phyloP scores from a whole-genome alignment of 2,797 vertebrate genomes.

The Cheirogaleus major region DNA sequence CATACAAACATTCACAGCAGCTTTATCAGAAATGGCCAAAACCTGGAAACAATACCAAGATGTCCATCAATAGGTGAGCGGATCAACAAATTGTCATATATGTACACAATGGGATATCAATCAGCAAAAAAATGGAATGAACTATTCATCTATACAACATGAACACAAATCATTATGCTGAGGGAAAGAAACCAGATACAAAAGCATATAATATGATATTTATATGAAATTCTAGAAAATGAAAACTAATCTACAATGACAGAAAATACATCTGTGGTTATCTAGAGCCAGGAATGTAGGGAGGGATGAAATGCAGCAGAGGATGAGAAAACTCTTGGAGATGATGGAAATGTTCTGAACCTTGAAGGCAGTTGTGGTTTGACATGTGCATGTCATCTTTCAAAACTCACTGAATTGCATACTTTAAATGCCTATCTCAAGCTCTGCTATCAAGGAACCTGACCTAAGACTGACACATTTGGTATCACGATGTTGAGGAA shows the following conservation, averaged over 20 bases:
- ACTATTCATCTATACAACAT: neutral
- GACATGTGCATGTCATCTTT: neutral
- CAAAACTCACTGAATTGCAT: neutral
- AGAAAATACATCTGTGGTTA: neutral
- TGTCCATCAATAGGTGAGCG: neutral
- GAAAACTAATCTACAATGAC: neutral
- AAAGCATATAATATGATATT: neutral
- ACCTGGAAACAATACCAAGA: neutral
- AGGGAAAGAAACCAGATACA: neutral
- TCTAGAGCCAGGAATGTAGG: neutral
- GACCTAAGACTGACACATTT: neutral
- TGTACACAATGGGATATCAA: neutral
- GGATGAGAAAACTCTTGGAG: neutral
- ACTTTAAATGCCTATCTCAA: neutral
- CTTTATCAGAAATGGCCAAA: neutral
- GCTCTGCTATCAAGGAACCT: neutral
- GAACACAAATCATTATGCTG: neutral
- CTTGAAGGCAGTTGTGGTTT: neutral
- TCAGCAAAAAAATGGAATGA: neutral
- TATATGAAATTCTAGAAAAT: slow-evolving; percentile 16
- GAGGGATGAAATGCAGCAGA: neutral
- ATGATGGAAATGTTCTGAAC: slow-evolving; percentile 10
- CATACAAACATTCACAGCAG: neutral
- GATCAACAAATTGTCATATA: neutral
- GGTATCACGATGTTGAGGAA: neutral